Evolutionary conservation across 2,113 vertebrate species (phyloP).

Genomic region (Phrynocephalus versicolor): DNA sequence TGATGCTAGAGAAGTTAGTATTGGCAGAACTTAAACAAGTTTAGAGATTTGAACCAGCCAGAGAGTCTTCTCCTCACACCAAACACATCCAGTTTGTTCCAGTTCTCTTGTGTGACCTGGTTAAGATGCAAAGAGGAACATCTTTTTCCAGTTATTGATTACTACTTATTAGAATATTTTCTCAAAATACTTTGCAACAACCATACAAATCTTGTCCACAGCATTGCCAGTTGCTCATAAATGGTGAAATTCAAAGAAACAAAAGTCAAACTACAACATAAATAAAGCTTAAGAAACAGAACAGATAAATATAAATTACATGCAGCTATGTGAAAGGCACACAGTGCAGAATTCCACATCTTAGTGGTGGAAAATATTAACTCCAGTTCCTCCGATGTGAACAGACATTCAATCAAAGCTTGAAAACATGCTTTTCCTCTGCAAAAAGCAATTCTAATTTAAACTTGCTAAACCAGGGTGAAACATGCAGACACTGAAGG

Average conservation of each 20-base stretch:
- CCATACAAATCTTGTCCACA: not conserved
- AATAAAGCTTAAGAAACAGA: not conserved
- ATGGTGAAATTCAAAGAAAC: not conserved
- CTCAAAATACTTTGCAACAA: not conserved
- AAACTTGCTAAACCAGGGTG: not conserved
- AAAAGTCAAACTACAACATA: not conserved
- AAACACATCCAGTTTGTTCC: not conserved
- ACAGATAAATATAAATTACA: not conserved
- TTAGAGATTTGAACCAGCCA: not conserved
- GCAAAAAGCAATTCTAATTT: not conserved
- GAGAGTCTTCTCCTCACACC: not conserved
- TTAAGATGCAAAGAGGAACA: not conserved
- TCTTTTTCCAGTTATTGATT: not conserved
- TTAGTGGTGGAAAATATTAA: not conserved
- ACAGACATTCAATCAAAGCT: not conserved
- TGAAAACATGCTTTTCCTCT: not conserved
- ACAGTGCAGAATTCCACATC: not conserved
- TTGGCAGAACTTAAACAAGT: not conserved
- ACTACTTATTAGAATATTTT: not conserved
- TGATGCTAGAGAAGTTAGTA: not conserved
- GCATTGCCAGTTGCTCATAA: not conserved
- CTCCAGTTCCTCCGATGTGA: not conserved
- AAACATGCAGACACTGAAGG: not conserved
- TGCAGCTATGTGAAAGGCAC: slow-evolving; percentile 18
- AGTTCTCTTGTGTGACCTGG: not conserved